A percentile compares a stretch with the other conserved stretches of the same genome.
Evolutionary conservation across 2,888 invertebrate species (phyloP).

Genomic region (Ptilodon capucinus): DNA sequence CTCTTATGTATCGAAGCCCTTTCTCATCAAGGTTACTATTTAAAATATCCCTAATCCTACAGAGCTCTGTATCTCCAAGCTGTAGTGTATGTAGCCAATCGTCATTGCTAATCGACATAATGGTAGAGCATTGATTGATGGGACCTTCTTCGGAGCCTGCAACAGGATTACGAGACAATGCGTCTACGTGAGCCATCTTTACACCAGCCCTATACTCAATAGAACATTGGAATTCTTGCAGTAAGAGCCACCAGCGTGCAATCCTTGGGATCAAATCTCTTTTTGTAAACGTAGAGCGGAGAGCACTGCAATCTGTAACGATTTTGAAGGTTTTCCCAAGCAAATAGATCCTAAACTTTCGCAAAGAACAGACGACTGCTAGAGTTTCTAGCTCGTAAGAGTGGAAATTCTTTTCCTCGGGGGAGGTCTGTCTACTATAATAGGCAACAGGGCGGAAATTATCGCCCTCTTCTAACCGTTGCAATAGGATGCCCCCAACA

Average conservation of each 20-base stretch:
- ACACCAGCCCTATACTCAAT: not conserved
- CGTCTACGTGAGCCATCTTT: constrained; percentile 2
- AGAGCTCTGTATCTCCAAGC: not conserved
- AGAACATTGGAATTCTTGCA: constrained; percentile 2
- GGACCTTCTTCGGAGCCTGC: not conserved
- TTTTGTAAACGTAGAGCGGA: constrained; percentile 6
- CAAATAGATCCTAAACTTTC: not conserved
- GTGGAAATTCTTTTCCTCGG: constrained; percentile 24
- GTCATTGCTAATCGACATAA: not conserved
- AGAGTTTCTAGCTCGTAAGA: constrained; percentile 28
- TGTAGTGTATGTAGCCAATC: constrained; percentile 2
- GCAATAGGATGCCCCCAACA: not conserved
- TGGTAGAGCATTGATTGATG: not conserved
- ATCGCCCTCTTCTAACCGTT: not conserved
- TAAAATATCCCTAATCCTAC: not conserved
- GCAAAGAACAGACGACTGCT: constrained; percentile 19
- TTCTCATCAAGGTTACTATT: not conserved
- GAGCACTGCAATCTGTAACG: constrained; percentile 21
- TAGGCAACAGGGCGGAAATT: constrained; percentile 14
- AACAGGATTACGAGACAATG: not conserved
- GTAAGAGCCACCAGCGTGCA: not conserved
- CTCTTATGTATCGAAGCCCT: not conserved
- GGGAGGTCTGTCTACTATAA: constrained; percentile 22
- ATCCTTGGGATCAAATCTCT: not conserved
- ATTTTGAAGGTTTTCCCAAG: constrained; percentile 12